A percentile compares a stretch with the other conserved stretches of the same genome.
Conservation (phyloP, 2,888 invertebrate genomes). For the Tiliacea aurago region DNA sequence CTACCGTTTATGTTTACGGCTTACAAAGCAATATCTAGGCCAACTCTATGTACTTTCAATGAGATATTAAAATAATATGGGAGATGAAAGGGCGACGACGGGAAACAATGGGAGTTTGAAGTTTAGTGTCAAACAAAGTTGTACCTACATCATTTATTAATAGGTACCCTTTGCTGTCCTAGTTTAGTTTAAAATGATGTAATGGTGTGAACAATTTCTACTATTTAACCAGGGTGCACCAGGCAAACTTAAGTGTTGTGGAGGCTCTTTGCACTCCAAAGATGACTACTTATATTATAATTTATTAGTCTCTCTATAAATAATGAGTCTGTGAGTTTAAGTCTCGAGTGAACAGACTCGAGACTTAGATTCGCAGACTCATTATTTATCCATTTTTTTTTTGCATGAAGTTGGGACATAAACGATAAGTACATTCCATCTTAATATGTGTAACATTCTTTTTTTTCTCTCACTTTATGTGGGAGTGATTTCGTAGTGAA, state of each 20-base stretch:
- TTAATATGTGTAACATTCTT: too few relatives aligned
- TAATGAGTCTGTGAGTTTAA: too few relatives aligned
- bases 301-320: not conserved
- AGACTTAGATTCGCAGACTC: too few relatives aligned
- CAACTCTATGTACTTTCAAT: conserved; percentile 36
- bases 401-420: too few relatives aligned
- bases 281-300: too few relatives aligned
- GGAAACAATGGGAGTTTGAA: conserved; percentile 24
- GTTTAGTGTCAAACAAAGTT: conserved; percentile 30
- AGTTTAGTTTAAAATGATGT: conserved; percentile 11
- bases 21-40: conserved; percentile 24
- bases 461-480: too few relatives aligned
- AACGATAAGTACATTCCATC: too few relatives aligned
- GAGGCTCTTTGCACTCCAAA: not conserved
- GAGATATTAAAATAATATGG: conserved; percentile 31
- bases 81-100: conserved; percentile 35
- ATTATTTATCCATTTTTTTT: too few relatives aligned
- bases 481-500: too few relatives aligned
- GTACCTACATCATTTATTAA: conserved; percentile 14
- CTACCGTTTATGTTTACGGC: conserved; percentile 33
- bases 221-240: too few relatives aligned
- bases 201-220: not conserved
- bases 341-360: too few relatives aligned
- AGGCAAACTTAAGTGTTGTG: not conserved
- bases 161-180: conserved; percentile 9